Conservation (phyloP, 2,113 vertebrate species). For the Clarias batrachus region DNA sequence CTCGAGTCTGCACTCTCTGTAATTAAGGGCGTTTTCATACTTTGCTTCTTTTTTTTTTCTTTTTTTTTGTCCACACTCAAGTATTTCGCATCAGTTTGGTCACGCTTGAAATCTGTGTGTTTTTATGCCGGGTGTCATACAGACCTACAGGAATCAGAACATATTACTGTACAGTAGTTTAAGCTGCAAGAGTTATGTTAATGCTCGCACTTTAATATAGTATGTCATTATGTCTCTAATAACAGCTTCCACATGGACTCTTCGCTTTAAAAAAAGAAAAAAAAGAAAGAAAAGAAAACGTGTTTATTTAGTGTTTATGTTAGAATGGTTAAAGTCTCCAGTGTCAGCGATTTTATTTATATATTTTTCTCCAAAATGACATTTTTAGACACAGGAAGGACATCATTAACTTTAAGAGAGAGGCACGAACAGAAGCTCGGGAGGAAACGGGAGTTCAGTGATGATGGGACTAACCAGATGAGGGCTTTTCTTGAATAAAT, state of each 20-base stretch:
- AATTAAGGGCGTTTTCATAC: constrained; percentile 42
- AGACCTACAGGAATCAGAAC: no score
- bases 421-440: not conserved
- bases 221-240: not conserved
- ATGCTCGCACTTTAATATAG: not conserved
- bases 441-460: not conserved
- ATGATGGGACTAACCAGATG: not conserved
- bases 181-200: not conserved
- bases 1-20: constrained; percentile 22
- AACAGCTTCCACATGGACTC: not conserved
- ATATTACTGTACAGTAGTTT: no score
- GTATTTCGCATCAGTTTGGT: not conserved
- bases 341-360: no score
- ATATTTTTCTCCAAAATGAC: no score
- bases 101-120: not conserved
- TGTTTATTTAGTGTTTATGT: not conserved
- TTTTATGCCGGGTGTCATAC: not conserved
- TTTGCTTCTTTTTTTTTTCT: not conserved
- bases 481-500: no score
- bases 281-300: no score
- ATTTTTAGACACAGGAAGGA: not conserved
- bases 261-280: no score
- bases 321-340: no score
- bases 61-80: not conserved
- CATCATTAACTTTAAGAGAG: not conserved